phyloP scores from a whole-genome alignment of 2,888 invertebrate genomes.

The Acronicta alni region DNA sequence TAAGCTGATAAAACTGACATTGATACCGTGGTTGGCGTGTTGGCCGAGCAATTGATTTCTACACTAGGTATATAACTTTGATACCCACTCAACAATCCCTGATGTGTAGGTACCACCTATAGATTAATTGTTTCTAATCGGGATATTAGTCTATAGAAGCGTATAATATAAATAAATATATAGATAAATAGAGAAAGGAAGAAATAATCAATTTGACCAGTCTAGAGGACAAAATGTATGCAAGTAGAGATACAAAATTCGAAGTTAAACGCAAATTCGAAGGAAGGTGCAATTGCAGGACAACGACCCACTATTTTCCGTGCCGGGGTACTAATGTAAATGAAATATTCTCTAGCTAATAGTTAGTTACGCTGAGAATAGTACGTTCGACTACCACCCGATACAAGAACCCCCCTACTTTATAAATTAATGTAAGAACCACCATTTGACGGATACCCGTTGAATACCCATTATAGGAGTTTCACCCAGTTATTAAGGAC shows the following conservation, averaged over 20 bases:
- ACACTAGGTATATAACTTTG: no score
- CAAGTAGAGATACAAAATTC: background rate
- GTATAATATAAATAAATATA: no score
- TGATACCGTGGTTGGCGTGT: no score
- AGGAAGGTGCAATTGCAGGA: conserved; percentile 1
- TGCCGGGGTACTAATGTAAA: background rate
- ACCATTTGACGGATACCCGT: background rate
- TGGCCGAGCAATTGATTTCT: no score
- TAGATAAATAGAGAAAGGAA: no score
- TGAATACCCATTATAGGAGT: background rate
- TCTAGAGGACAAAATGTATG: background rate
- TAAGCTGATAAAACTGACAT: no score
- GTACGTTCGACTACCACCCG: background rate
- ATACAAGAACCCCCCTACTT: background rate
- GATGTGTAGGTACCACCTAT: no score
- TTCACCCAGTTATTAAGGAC: conserved; percentile 1
- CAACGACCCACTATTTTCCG: background rate
- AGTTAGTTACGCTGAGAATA: conserved; percentile 14
- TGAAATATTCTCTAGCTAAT: background rate
- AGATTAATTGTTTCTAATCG: no score
- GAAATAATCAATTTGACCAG: no score
- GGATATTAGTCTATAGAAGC: no score
- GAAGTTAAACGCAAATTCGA: conserved; percentile 5
- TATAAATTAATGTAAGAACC: conserved; percentile 5
- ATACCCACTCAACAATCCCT: no score